Conservation (phyloP, 1,140 invertebrate species). For the Dolichoris vasculosae region DNA sequence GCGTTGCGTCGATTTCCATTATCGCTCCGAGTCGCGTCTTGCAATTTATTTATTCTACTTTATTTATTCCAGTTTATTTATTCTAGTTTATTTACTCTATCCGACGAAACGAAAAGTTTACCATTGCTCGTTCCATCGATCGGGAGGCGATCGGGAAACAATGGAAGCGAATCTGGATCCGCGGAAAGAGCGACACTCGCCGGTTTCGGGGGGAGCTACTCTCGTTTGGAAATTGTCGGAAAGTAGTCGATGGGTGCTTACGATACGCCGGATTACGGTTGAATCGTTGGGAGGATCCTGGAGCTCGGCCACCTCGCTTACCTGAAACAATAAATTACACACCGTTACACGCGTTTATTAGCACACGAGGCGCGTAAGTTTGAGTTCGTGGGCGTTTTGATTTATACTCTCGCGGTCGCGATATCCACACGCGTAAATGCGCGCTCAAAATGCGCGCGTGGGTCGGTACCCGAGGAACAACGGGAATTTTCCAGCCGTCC, state of each 20-base stretch:
- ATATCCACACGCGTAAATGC: neutral
- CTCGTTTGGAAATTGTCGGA: conserved; percentile 59
- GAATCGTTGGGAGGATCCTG: conserved; percentile 60
- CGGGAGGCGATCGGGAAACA: neutral
- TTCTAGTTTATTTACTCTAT: neutral
- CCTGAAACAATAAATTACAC: conserved; percentile 76
- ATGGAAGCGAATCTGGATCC: no score
- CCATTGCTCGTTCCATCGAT: conserved; percentile 12
- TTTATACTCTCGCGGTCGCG: conserved; percentile 59
- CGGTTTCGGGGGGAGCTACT: no score
- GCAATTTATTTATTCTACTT: no score
- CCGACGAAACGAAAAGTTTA: neutral
- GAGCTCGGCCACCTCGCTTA: conserved; percentile 70
- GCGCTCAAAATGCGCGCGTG: conserved; percentile 49
- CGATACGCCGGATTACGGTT: conserved; percentile 69
- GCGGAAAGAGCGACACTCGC: neutral
- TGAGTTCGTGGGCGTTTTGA: conserved; percentile 62
- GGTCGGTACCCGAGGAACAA: conserved; percentile 58
- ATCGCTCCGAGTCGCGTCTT: no score
- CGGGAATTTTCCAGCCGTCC: conserved; percentile 60
- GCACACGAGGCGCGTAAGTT: neutral
- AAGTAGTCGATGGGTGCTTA: conserved; percentile 69
- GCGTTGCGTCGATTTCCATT: no score
- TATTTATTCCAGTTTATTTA: no score
- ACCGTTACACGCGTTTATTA: conserved; percentile 63